Percentiles rank a stretch among this genome's conserved stretches.
These are phyloP conservation scores for Apogon talboti DNA, from an alignment of 2,797 vertebrate species.

Conservation along the genomic window DNA sequence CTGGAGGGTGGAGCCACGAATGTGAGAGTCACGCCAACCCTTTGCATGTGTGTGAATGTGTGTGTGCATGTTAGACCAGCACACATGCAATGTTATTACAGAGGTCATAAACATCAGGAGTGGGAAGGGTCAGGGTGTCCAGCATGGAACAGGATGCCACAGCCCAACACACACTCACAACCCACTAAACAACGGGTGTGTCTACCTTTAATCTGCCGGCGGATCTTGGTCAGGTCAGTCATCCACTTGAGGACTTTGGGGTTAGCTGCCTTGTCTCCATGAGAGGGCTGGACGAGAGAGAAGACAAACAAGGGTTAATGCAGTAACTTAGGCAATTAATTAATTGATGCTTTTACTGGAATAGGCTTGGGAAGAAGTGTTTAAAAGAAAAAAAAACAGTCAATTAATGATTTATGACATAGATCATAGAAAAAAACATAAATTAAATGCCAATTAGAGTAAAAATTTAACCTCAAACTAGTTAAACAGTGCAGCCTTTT, in stretches of 20 bases:
- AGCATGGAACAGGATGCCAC: constrained; percentile 61
- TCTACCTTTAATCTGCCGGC: constrained; percentile 97
- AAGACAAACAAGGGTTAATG: background rate
- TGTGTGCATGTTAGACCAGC: constrained; percentile 66
- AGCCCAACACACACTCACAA: constrained; percentile 19
- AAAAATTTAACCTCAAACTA: too few species aligned
- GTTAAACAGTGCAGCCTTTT: too few species aligned
- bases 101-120: constrained; percentile 55
- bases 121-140: constrained; percentile 59
- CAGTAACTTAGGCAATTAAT: background rate
- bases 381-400: background rate
- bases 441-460: too few species aligned
- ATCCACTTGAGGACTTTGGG: constrained; percentile 99
- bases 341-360: background rate
- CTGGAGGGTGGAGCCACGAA: constrained; percentile 67
- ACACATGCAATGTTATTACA: constrained; percentile 68
- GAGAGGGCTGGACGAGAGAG: constrained; percentile 87
- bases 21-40: constrained; percentile 63
- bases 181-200: background rate
- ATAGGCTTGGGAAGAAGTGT: background rate
- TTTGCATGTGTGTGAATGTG: constrained; percentile 46
- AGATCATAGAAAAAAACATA: too few species aligned
- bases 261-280: constrained; percentile 96
- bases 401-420: background rate
- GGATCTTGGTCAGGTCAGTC: constrained; percentile 96